phyloP scores from a whole-genome alignment of 2,888 invertebrate genomes.

The Leptinotarsa tumamoca region DNA sequence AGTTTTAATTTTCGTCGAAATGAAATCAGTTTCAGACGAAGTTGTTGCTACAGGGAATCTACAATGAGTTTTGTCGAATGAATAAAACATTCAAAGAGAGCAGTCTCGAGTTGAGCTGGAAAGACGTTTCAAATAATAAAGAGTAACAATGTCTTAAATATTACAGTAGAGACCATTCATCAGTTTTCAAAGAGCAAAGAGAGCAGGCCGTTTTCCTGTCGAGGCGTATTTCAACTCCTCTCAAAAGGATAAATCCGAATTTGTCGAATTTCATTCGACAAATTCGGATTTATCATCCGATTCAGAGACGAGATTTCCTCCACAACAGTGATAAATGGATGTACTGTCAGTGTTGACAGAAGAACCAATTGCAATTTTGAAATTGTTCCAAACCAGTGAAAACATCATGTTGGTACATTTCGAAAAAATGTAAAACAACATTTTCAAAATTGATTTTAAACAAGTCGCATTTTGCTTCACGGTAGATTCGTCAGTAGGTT shows the following conservation, averaged over 20 bases:
- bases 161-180: constrained; percentile 20
- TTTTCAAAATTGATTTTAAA: too few species aligned
- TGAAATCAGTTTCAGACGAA: constrained; percentile 2
- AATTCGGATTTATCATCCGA: neutral
- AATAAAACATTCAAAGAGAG: constrained; percentile 20
- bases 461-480: too few species aligned
- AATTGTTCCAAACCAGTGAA: too few species aligned
- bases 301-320: too few species aligned
- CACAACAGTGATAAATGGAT: too few species aligned
- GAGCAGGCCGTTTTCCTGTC: neutral
- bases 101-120: constrained; percentile 3
- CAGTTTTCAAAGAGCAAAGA: neutral
- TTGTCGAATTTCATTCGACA: neutral
- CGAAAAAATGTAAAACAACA: too few species aligned
- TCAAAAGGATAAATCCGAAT: too few species aligned
- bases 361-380: too few species aligned
- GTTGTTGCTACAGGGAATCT: constrained; percentile 14
- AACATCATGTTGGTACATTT: too few species aligned
- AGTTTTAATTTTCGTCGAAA: constrained; percentile 13
- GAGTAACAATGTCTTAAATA: constrained; percentile 20
- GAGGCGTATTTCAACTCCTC: neutral
- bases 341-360: too few species aligned
- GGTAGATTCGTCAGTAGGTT: too few species aligned
- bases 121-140: constrained; percentile 21
- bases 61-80: constrained; percentile 9